Evolutionary conservation across 2,113 vertebrate species (phyloP).

Genomic region (Barbus barbus): DNA sequence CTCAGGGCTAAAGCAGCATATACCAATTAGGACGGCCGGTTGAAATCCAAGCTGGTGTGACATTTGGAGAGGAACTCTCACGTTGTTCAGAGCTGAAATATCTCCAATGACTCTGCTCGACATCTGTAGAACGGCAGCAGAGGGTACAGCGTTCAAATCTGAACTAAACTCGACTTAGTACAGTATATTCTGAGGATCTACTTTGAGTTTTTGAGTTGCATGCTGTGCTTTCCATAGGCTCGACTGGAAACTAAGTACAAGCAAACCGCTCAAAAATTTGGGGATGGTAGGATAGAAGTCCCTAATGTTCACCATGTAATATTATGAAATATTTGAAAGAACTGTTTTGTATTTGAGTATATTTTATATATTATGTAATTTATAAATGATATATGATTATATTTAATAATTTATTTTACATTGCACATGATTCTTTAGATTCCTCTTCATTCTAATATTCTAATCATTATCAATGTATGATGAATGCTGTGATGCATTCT

Average conservation of each 20-base stretch:
- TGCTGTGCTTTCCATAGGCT: background rate
- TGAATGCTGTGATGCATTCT: no score
- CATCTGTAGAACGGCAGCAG: constrained; percentile 4
- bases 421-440: background rate
- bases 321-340: background rate
- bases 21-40: constrained; percentile 19
- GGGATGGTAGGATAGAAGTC: background rate
- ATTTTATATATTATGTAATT: no score
- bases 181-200: background rate
- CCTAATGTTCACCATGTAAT: background rate
- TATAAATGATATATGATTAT: no score
- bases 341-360: background rate
- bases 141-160: background rate
- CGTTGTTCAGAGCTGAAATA: constrained; percentile 2
- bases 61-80: constrained; percentile 38
- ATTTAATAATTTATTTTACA: no score
- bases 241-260: background rate
- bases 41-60: constrained; percentile 32
- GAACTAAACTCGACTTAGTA: background rate
- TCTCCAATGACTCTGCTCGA: constrained; percentile 18
- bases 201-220: background rate
- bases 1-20: background rate
- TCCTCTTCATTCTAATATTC: no score
- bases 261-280: background rate
- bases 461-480: no score